Percentiles rank a stretch among this genome's conserved stretches.
Evolutionary conservation across 1,140 invertebrate species (phyloP).

Genomic region (Stegodyphus mimosarum): DNA sequence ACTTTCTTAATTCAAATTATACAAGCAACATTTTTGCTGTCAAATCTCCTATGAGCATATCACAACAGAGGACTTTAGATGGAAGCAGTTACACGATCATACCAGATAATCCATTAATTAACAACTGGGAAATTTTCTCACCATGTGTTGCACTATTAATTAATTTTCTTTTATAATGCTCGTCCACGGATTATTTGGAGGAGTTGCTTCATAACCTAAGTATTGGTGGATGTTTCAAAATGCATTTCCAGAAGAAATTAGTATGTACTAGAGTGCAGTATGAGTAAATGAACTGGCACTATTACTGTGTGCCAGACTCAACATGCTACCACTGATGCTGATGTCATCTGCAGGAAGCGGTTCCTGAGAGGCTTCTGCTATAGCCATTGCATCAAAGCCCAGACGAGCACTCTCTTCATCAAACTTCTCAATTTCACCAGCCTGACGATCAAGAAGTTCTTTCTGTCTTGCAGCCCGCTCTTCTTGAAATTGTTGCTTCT

Average conservation of each 20-base stretch:
- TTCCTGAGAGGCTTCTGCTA: conserved; percentile 88
- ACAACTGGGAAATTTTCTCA: conserved; percentile 16
- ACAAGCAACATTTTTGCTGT: conserved; percentile 1
- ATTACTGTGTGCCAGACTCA: conserved; percentile 93
- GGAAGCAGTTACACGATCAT: conserved; percentile 5
- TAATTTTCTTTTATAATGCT: neutral
- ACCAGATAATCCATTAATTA: conserved; percentile 3
- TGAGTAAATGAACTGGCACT: conserved; percentile 71
- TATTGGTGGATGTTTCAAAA: conserved; percentile 13
- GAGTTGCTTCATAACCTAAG: conserved; percentile 9
- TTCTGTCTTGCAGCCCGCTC: conserved; percentile 89
- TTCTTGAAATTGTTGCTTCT: conserved; percentile 88
- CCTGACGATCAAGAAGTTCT: conserved; percentile 87
- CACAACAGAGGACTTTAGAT: neutral
- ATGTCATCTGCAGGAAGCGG: conserved; percentile 83
- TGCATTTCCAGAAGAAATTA: conserved; percentile 12
- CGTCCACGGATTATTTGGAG: neutral
- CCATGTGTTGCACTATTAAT: conserved; percentile 45
- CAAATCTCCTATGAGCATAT: conserved; percentile 7
- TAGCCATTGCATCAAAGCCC: conserved; percentile 89
- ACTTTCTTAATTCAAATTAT: conserved; percentile 9
- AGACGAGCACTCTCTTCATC: conserved; percentile 91
- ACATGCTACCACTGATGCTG: conserved; percentile 91
- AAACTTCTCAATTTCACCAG: conserved; percentile 90
- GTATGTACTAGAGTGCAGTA: conserved; percentile 56